These are phyloP conservation scores for Liasis olivaceus DNA, from an alignment of 2,797 vertebrate genomes.

Conservation along the genomic window DNA sequence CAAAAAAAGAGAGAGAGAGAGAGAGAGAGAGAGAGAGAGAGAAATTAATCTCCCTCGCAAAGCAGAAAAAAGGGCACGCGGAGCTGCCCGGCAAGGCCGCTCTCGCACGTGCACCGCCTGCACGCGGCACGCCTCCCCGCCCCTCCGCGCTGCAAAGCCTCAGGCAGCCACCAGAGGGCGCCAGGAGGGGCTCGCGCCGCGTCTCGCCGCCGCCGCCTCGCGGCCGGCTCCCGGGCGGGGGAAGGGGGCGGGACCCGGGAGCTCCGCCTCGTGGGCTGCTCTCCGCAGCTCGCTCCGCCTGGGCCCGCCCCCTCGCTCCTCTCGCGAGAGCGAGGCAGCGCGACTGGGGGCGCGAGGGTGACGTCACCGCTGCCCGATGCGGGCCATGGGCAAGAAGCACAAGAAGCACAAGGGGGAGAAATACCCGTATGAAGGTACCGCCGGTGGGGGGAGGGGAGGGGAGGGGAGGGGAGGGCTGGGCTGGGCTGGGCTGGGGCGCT, in stretches of 20 bases:
- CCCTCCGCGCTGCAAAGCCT: not conserved
- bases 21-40: too few species aligned
- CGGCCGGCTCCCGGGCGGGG: not conserved
- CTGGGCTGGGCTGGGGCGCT: too few species aligned
- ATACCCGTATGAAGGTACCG: constrained; percentile 87
- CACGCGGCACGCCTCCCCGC: too few species aligned
- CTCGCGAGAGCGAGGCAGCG: not conserved
- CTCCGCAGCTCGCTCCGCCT: not conserved
- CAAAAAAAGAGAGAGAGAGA: too few species aligned
- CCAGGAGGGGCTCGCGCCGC: not conserved
- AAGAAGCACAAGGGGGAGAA: constrained; percentile 96
- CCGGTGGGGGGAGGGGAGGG: not conserved
- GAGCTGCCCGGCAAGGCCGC: too few species aligned
- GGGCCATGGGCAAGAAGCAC: constrained; percentile 94
- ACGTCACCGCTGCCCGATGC: constrained; percentile 7
- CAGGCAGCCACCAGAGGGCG: not conserved
- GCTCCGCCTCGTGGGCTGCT: not conserved
- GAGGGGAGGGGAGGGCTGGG: too few species aligned
- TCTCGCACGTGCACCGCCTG: too few species aligned
- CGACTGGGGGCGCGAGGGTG: not conserved
- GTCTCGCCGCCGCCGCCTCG: not conserved
- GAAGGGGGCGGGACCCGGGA: not conserved
- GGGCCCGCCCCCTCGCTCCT: not conserved
- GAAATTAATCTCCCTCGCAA: too few species aligned
- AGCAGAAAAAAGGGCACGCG: too few species aligned